Evolutionary conservation across 2,888 invertebrate genomes (phyloP).

Genomic region (Lottia scabra): DNA sequence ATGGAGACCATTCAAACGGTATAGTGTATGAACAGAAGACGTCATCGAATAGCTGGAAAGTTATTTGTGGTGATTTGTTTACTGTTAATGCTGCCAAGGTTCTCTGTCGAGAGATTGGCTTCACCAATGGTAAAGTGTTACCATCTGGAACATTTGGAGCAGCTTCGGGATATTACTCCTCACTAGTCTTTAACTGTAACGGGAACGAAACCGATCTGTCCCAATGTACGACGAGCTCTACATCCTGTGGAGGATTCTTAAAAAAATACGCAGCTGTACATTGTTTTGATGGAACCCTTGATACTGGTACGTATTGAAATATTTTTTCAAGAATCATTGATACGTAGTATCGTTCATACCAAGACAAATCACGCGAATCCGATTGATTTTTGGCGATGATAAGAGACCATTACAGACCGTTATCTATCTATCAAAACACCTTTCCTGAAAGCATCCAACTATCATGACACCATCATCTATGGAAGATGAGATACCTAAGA

Average conservation of each 20-base stretch:
- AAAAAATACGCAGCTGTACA: neutral
- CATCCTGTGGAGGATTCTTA: neutral
- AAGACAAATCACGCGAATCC: no score
- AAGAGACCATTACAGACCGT: no score
- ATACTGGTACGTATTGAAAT: neutral
- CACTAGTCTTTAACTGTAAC: neutral
- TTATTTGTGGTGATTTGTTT: constrained; percentile 53
- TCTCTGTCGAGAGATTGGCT: constrained; percentile 46
- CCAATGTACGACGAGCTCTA: neutral
- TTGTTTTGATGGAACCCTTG: neutral
- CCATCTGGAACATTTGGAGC: constrained; percentile 22
- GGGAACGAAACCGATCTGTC: neutral
- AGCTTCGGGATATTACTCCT: neutral
- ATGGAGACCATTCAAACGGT: constrained; percentile 50
- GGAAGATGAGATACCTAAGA: no score
- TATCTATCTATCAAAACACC: no score
- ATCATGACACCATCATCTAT: no score
- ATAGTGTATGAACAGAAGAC: constrained; percentile 27
- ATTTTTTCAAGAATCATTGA: no score
- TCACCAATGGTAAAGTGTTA: constrained; percentile 40
- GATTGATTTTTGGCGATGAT: no score
- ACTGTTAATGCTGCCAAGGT: constrained; percentile 45
- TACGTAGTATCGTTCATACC: no score
- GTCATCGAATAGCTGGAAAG: constrained; percentile 13
- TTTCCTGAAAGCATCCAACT: no score